Percentiles rank a stretch among this genome's conserved stretches.
Conservation (phyloP, 2,888 invertebrate species). For the Hemaris fuciformis region DNA sequence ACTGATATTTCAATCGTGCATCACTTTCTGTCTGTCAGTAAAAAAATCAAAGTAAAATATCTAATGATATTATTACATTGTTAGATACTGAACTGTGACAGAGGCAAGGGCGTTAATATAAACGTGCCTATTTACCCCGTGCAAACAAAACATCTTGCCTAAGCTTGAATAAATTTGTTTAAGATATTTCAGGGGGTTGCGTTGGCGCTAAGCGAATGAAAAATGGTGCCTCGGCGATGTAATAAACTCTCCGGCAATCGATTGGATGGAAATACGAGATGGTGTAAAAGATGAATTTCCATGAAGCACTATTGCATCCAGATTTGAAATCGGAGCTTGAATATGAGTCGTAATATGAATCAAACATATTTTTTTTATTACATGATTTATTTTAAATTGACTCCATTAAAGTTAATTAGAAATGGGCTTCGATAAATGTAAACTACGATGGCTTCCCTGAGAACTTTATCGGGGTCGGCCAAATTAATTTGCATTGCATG, state of each 20-base stretch:
- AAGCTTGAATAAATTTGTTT: conserved; percentile 46
- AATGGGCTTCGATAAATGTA: conserved; percentile 6
- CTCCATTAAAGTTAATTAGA: conserved; percentile 3
- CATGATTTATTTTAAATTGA: background rate
- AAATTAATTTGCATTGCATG: conserved; percentile 32
- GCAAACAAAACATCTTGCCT: conserved; percentile 40
- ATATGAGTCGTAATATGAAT: too few relatives aligned
- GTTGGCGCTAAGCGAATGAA: conserved; percentile 38
- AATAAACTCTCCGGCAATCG: conserved; percentile 43
- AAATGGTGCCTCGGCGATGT: conserved; percentile 40
- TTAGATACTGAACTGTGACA: background rate
- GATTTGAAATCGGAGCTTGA: background rate
- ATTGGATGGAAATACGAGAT: conserved; percentile 18
- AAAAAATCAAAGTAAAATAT: background rate
- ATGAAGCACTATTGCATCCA: background rate
- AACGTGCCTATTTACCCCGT: conserved; percentile 31
- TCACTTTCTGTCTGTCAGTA: background rate
- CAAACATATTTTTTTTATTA: too few relatives aligned
- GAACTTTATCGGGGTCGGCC: conserved; percentile 17
- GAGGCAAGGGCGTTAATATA: conserved; percentile 20
- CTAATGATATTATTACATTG: background rate
- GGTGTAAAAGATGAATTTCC: conserved; percentile 4
- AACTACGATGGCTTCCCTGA: conserved; percentile 4
- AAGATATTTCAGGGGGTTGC: conserved; percentile 42
- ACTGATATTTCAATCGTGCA: too few relatives aligned